Base-by-base conservation (phyloP, 2,797 vertebrate genomes). In the Lutjanus campechanus region DNA sequence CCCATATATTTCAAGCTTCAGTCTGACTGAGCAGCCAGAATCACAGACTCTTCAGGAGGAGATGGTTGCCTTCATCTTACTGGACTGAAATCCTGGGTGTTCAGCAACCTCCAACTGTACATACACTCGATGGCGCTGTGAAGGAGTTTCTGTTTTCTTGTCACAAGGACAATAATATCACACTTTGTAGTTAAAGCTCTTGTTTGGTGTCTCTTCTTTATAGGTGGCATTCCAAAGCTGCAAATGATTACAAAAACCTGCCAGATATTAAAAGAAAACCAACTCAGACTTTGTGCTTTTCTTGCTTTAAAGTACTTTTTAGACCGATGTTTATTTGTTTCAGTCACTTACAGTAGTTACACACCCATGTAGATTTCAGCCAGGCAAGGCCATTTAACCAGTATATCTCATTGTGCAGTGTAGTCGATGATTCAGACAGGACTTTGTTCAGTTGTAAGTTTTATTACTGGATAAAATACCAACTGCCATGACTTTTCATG, bases 251-350 rank as follows among this genome's bases (percentile, higher is more conserved):
- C 73, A 79, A 50, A 47, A 63, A 74, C 54, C 78, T 85, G 73
- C 61, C 77, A 82, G 85, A 86, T 87, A 90, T 88, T 91, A 89
- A 92, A 94, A 5, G n/a, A 69, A 11, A 69, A 71, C 80, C 64
- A 11, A 59, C 69, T 82, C 65, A 82, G 13, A 69, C 25, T 58
- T 60, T 59, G 55, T 78, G 65, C 19, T 55, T 62, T 73, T 85
- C 22, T 77, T 80, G 56, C 25, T 73, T 67, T 74, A 36, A n/a
- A 7, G 22, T 58, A 36, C 3, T 50, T 36, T 53, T 81, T 15
- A 50, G 11, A 80, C 29, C 17, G 20, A 4, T 19, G 12, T 65
- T 60, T 43, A 13, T 70, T 72, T 44, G 4, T 72, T 69, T 56
- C 6, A 36, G 29, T 36, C 29, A 36, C 5, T 47, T 3, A 36